These are phyloP conservation scores for Theretra japonica DNA, from an alignment of 2,888 invertebrate genomes.

Conservation along the genomic window DNA sequence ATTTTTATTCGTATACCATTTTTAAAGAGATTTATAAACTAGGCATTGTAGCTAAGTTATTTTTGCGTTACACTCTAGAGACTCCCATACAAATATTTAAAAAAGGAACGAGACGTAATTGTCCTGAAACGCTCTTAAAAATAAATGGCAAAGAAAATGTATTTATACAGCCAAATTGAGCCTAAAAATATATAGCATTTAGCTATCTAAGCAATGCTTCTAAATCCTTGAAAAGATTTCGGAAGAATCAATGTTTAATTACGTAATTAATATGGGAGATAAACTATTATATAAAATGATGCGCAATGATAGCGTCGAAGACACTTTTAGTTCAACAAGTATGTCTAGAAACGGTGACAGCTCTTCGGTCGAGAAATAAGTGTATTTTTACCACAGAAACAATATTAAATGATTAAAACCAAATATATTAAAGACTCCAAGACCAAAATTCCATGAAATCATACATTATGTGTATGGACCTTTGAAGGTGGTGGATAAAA, in stretches of 20 bases:
- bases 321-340: no score
- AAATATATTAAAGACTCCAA: no score
- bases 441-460: no score
- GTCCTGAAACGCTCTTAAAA: neutral
- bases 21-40: neutral
- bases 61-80: neutral
- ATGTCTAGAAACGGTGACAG: no score
- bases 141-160: neutral
- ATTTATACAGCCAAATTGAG: slow-evolving; percentile 10
- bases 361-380: no score
- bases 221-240: neutral
- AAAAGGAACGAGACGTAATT: neutral
- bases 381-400: no score
- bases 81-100: neutral
- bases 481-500: no score
- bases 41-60: neutral
- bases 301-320: no score
- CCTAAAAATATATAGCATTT: neutral
- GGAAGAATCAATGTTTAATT: neutral
- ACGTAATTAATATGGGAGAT: neutral
- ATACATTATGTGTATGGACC: no score
- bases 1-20: neutral
- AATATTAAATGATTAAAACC: no score
- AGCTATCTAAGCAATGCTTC: neutral
- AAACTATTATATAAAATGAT: no score